Evolutionary conservation across 2,888 invertebrate genomes (phyloP).

Genomic region (Eremobia ochroleuca): DNA sequence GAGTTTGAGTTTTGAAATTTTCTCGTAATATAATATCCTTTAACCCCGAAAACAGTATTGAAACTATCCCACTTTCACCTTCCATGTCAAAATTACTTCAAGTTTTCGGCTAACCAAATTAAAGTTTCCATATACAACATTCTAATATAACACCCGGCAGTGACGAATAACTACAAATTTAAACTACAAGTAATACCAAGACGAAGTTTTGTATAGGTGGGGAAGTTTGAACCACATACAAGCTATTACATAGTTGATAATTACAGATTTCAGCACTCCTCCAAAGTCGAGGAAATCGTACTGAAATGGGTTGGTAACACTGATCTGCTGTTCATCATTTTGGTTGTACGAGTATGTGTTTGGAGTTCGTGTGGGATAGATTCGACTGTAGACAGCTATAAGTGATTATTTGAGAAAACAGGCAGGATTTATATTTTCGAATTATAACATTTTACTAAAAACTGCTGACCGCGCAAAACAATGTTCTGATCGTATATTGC

Average conservation of each 20-base stretch:
- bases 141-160: slow-evolving; percentile 31
- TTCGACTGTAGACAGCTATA: neutral
- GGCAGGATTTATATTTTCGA: neutral
- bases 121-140: slow-evolving; percentile 40
- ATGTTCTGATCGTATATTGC: neutral
- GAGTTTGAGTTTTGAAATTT: no score
- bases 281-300: slow-evolving; percentile 17
- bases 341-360: neutral
- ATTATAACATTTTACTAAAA: neutral
- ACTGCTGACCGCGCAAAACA: no score
- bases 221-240: slow-evolving; percentile 51
- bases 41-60: neutral
- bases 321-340: slow-evolving; percentile 25
- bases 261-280: slow-evolving; percentile 53
- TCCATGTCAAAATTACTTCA: slow-evolving; percentile 30
- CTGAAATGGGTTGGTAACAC: neutral
- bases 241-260: slow-evolving; percentile 61
- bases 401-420: neutral
- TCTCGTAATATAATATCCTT: neutral
- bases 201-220: slow-evolving; percentile 53
- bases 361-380: no score
- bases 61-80: slow-evolving; percentile 16
- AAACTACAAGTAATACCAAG: slow-evolving; percentile 37
- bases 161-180: slow-evolving; percentile 58
- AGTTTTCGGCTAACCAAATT: slow-evolving; percentile 48